Base-by-base conservation (phyloP, 2,888 invertebrate species). In the Cryptus armator region DNA sequence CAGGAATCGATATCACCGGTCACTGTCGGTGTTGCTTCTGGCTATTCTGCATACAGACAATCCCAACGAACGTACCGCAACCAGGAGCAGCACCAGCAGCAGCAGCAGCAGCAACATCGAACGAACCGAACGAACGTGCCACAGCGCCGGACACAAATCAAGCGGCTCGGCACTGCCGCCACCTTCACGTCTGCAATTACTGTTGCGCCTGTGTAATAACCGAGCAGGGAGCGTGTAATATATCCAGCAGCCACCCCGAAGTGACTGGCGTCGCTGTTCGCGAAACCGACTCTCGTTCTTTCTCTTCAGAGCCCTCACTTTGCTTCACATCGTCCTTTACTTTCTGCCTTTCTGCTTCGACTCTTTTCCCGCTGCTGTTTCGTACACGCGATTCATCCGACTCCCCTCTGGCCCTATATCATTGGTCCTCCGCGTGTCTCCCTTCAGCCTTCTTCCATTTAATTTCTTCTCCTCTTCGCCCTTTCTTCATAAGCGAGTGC, bases 201-300 rank as follows among this genome's bases (percentile, higher is more conserved):
- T 87, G 76, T 62, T 80, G 89, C 87, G 88, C 90, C 87, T 89
- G 89, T 90, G 89, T 92, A 92, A 92, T 92, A 92, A 92, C 90
- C 88, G 89, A 90, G 90, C 87, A 88, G 87, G 86, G 86, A 86
- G 88, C 87, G 82, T 90, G 92, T 92, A 92, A 92, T 92, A 92
- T 91, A 92, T 92, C 91, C 92, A 81, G 88, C 74, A 89, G 87
- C 91, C 91, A 91, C 91, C 91, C 91, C 88, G 89, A 83, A 88
- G 88, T 89, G 89, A 80, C 79, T 76, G 72, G 80, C 79, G 71
- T 82, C 68, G 79, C 56, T 62, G 70, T 51, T 64, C 37, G 66
- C 72, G 68, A 83, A 77, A 78, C 74, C 81, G 75, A 72, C 76
- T 62, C 53, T 75, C 83, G 66, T 85, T 87, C 88, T 86, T 29